Evolutionary conservation across 2,797 vertebrate species (phyloP), one percentile per base, ranked within the genome.

Genomic region (Chromis chromis): DNA sequence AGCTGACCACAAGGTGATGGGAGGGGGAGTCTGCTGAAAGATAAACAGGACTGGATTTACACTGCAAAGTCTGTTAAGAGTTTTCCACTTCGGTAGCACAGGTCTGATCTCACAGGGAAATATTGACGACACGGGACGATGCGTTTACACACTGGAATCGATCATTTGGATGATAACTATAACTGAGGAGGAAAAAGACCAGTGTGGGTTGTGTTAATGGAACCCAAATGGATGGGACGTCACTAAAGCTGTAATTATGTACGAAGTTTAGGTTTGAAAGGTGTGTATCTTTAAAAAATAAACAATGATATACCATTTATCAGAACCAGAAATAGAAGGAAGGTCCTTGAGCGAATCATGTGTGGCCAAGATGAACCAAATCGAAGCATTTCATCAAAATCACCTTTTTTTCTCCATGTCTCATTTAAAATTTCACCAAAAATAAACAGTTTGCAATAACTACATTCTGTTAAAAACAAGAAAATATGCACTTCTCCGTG

Each of bases 1-100:
- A 90, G 69, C 54, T n/a, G 73, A 79, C 48, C 77, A 4, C 54
- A 52, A 67, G 70, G 78, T 40, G 61, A 59, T 21, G 57, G 81
- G 59, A 44, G 55, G 54, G 54, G 36, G 42, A 13, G 69, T 63
- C 67, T 59, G 46, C 64, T 62, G 56, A 70, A 68, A 74, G 65
- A 74, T 65, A 66, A 64, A 68, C 57, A 50, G n/a, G 9, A 19
- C 63, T 78, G 65, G 63, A 80, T 86, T 77, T 61, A 74, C 57
- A 62, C 56, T 40, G 33, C 1, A 61, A 79, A 78, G 59, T 79
- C 71, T 74, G 64, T 52, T 54, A 55, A 31, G 0, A 63, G 42
- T 55, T 68, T 84, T 74, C 48, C 62, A n/a, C 1, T 46, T 48
- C 13, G 48, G 16, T 9, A 54, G 21, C 64, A 55, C 28, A 50